Base-by-base conservation (phyloP, 2,888 invertebrate species). In the Netelia fuscicornis region DNA sequence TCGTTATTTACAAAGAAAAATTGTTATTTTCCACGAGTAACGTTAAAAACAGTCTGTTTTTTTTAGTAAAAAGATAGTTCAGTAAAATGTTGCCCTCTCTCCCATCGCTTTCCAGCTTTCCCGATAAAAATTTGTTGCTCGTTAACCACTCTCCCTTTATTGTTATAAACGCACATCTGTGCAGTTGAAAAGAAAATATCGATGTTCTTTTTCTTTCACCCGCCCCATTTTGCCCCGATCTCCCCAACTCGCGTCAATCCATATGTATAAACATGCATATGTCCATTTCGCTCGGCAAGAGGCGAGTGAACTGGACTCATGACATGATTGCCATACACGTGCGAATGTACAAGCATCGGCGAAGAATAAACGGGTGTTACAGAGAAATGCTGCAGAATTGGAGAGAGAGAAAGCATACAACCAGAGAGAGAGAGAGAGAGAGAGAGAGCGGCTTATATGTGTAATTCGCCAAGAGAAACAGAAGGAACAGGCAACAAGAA, bases 401-500 rank as follows among this genome's bases (percentile, higher is more conserved):
- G 3, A 30, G 23, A 25, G 30, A 25, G 52, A 20, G 52, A n/a
- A 20, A 10, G 42, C n/a, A 68, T 20, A 68, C 11, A 25, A 11
- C 3, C 48, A 67, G 20, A 13, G 30, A 44, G 74, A 65, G 65
- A 42, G 65, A n/a, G 56, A 56, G 77, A 77, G 25, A 25, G 25
- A 17, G 17, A 17, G 17, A 17, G 17, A 17, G 10, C 20, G 13
- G 48, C 20, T 44, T 13, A 48, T 62, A 60, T n/a, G n/a, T 67
- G 56, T 37, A 77, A 77, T 77, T 77, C 64, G 71, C 54, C 20
- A 23, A 64, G 71, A 62, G 42, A 56, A 42, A 54, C 64, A 37
- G 60, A 65, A 77, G 68, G 48, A 77, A 58, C 13, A 42, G 25
- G 60, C 67, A 62, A 44, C 37, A n/a, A 71, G 64, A 56, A 64